Percentiles rank a stretch among this genome's conserved stretches.
Conservation (phyloP, 2,888 invertebrate genomes). For the Neoaliturus tenellus region DNA sequence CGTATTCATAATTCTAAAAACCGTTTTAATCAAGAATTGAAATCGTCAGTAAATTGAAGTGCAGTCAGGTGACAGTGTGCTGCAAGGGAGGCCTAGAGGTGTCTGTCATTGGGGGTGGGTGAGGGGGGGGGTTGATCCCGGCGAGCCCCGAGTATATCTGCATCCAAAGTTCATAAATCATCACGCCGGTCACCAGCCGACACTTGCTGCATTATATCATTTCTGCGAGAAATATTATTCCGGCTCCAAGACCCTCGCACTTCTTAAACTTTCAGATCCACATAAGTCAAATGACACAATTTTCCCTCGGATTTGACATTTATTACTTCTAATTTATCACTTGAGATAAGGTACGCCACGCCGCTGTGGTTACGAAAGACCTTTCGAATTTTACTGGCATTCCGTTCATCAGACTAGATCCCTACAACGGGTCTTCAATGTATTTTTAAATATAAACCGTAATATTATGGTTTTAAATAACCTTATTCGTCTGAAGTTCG, state of each 20-base stretch:
- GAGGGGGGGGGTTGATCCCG: neutral
- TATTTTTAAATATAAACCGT: too few species aligned
- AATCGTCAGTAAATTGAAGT: too few species aligned
- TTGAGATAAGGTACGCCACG: neutral
- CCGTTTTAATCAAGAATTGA: too few species aligned
- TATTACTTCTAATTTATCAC: slow-evolving; percentile 37
- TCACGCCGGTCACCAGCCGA: slow-evolving; percentile 23
- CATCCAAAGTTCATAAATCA: slow-evolving; percentile 25
- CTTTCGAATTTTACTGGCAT: neutral
- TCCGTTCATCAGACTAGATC: too few species aligned
- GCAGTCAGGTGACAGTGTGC: too few species aligned
- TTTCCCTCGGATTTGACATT: slow-evolving; percentile 36
- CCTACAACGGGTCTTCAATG: too few species aligned
- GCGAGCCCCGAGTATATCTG: neutral
- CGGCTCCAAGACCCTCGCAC: slow-evolving; percentile 14
- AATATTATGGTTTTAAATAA: too few species aligned
- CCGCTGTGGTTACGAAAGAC: neutral
- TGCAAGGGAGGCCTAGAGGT: neutral
- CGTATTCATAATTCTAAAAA: too few species aligned
- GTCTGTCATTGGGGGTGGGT: neutral
- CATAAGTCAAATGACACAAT: slow-evolving; percentile 38
- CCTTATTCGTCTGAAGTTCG: too few species aligned
- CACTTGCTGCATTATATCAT: slow-evolving; percentile 41
- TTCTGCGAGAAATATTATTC: slow-evolving; percentile 31
- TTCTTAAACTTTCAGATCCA: slow-evolving; percentile 41